These are phyloP conservation scores for Allolobophora icterica DNA, from an alignment of 2,888 invertebrate genomes.

Conservation along the genomic window DNA sequence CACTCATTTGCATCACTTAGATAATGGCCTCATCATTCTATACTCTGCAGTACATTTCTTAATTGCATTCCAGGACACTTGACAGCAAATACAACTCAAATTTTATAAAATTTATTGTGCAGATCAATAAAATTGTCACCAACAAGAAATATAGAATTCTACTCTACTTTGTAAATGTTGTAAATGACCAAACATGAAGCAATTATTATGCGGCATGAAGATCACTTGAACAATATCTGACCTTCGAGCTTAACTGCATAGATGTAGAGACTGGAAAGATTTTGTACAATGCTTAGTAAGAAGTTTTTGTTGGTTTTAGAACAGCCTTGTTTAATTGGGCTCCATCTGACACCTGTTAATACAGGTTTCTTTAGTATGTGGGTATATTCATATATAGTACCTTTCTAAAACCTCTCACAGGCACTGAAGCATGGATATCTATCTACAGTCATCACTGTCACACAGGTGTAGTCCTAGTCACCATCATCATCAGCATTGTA, in stretches of 20 bases:
- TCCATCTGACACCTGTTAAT: neutral
- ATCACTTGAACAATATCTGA: neutral
- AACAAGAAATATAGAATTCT: neutral
- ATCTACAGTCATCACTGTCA: too few relatives aligned
- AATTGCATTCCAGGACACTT: neutral
- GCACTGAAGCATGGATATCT: too few relatives aligned
- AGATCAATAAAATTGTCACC: conserved; percentile 11
- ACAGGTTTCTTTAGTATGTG: neutral
- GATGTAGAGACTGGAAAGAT: neutral
- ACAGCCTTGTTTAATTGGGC: neutral
- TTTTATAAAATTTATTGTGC: neutral
- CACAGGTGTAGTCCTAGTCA: neutral
- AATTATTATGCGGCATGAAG: neutral
- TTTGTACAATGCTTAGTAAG: neutral
- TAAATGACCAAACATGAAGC: neutral
- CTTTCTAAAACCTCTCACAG: neutral
- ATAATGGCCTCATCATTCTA: neutral
- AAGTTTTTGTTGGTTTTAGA: neutral
- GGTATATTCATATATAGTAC: neutral
- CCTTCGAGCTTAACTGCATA: neutral
- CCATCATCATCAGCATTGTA: neutral
- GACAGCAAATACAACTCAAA: neutral
- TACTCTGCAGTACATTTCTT: neutral
- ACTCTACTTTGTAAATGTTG: neutral
- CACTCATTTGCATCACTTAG: neutral